phyloP scores from a whole-genome alignment of 2,888 invertebrate genomes.

The Drosophila rubida region DNA sequence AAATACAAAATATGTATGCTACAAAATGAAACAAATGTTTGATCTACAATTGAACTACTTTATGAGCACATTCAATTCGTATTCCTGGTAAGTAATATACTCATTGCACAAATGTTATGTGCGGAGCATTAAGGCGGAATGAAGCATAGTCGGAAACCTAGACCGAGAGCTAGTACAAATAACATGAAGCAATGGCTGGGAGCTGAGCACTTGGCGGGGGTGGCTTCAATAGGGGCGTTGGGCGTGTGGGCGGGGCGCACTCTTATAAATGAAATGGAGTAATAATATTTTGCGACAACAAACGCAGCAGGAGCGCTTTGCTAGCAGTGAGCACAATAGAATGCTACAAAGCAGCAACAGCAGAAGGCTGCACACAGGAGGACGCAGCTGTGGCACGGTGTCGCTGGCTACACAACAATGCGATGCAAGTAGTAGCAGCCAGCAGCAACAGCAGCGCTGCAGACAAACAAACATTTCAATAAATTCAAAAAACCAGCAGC shows the following conservation, averaged over 20 bases:
- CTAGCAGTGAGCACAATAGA: slow-evolving; percentile 36
- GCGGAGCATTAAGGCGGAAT: slow-evolving; percentile 29
- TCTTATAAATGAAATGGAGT: slow-evolving; percentile 82
- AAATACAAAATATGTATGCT: background rate
- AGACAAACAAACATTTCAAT: slow-evolving; percentile 81
- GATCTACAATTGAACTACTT: background rate
- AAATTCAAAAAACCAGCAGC: slow-evolving; percentile 62
- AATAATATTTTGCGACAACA: slow-evolving; percentile 82
- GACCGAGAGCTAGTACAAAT: slow-evolving; percentile 44
- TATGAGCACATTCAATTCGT: no score
- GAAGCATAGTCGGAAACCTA: slow-evolving; percentile 31
- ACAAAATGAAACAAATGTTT: background rate
- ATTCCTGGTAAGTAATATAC: slow-evolving; percentile 7
- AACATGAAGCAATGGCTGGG: slow-evolving; percentile 13
- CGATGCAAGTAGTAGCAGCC: slow-evolving; percentile 20
- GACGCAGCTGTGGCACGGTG: slow-evolving; percentile 24
- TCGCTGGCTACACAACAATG: slow-evolving; percentile 59
- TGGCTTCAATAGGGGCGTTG: background rate
- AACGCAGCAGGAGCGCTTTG: slow-evolving; percentile 36
- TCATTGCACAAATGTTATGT: background rate
- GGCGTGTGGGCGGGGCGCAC: slow-evolving; percentile 49
- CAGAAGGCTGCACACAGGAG: slow-evolving; percentile 37
- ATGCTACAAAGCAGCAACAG: slow-evolving; percentile 14
- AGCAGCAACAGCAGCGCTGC: slow-evolving; percentile 36
- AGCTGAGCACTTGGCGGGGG: background rate